Percentiles rank a stretch among this genome's conserved stretches.
phyloP scores from a whole-genome alignment of 2,797 vertebrate genomes.

The Catharus ustulatus region DNA sequence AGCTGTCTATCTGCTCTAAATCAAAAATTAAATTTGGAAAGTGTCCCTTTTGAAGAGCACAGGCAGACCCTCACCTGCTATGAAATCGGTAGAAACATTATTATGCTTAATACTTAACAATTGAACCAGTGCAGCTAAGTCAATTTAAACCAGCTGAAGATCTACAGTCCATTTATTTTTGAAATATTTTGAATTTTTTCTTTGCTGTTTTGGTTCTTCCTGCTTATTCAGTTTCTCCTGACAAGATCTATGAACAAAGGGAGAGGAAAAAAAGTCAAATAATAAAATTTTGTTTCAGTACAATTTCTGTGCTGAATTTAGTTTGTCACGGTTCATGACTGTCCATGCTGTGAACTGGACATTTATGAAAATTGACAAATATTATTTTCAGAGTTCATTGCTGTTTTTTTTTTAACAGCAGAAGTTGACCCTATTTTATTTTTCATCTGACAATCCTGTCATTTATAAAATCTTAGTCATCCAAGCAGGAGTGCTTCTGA shows the following conservation, averaged over 20 bases:
- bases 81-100: slow-evolving; percentile 12
- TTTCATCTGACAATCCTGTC: neutral
- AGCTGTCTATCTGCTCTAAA: slow-evolving; percentile 33
- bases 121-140: neutral
- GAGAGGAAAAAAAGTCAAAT: neutral
- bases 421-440: neutral
- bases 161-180: neutral
- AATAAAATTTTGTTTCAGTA: neutral
- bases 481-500: neutral
- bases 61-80: slow-evolving; percentile 31
- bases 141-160: slow-evolving; percentile 43
- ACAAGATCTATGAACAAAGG: neutral
- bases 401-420: neutral
- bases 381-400: neutral
- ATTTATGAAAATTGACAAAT: neutral
- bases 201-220: neutral
- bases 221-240: neutral
- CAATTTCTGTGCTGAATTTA: neutral
- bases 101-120: neutral
- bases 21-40: slow-evolving; percentile 40
- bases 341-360: neutral
- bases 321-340: neutral
- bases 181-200: slow-evolving; percentile 13
- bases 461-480: neutral
- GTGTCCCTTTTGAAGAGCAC: slow-evolving; percentile 24